A percentile compares a stretch with the other conserved stretches of the same genome.
Evolutionary conservation across 2,888 invertebrate genomes (phyloP).

Genomic region (Subacronicta megacephala): DNA sequence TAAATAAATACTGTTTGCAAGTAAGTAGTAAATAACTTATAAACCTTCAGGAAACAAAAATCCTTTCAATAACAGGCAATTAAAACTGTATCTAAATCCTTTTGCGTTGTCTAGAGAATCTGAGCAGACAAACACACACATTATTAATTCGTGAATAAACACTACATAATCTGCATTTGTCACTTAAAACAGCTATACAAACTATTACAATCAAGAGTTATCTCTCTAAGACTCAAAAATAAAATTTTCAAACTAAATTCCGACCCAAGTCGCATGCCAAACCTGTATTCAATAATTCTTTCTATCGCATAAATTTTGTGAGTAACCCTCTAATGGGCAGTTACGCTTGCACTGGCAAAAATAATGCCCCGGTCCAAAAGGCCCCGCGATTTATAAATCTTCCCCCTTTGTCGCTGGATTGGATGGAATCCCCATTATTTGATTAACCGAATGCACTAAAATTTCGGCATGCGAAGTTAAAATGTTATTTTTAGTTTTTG

Average conservation of each 20-base stretch:
- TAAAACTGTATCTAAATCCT: too few species aligned
- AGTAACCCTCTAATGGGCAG: constrained; percentile 77
- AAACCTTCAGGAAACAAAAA: too few species aligned
- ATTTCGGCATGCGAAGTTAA: constrained; percentile 13
- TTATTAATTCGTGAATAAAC: too few species aligned
- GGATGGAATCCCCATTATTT: constrained; percentile 54
- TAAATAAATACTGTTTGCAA: too few species aligned
- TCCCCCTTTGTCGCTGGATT: constrained; percentile 56
- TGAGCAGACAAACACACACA: too few species aligned
- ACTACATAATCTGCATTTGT: too few species aligned
- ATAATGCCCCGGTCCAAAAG: constrained; percentile 64
- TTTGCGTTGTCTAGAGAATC: too few species aligned
- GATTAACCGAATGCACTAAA: constrained; percentile 33
- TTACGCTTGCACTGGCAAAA: constrained; percentile 78
- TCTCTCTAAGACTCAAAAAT: background rate
- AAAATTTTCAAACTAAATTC: background rate
- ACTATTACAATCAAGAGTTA: too few species aligned
- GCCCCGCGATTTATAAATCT: constrained; percentile 77
- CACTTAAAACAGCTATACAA: too few species aligned
- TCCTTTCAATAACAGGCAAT: too few species aligned
- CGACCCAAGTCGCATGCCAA: constrained; percentile 9
- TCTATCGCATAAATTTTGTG: constrained; percentile 47
- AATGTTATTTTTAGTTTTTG: constrained; percentile 6
- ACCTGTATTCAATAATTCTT: constrained; percentile 32
- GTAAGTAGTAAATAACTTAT: too few species aligned